Evolutionary conservation across 1,140 invertebrate species (phyloP).

Genomic region (Colletes latitarsis): DNA sequence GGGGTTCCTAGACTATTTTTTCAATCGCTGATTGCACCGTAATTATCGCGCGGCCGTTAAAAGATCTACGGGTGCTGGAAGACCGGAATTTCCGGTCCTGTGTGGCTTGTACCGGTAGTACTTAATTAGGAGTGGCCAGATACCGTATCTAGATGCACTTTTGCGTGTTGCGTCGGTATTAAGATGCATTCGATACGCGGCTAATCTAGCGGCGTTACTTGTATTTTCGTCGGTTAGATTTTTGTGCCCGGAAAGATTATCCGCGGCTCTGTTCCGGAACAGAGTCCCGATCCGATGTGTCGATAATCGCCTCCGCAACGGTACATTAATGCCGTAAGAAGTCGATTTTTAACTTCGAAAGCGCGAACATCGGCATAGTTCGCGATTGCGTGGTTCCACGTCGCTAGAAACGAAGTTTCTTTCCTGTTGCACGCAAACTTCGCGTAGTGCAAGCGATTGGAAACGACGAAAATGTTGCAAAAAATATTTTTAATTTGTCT

Average conservation of each 20-base stretch:
- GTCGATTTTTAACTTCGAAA: too few species aligned
- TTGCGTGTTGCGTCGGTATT: background rate
- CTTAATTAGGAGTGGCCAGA: conserved; percentile 16
- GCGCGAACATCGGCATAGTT: too few species aligned
- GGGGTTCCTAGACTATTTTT: background rate
- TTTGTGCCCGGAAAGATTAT: background rate
- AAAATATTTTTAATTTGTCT: too few species aligned
- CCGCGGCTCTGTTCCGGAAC: background rate
- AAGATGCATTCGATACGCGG: background rate
- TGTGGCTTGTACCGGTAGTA: background rate
- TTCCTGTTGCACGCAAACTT: too few species aligned
- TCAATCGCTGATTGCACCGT: conserved; percentile 2
- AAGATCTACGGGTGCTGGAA: background rate
- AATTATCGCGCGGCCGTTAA: conserved; percentile 26
- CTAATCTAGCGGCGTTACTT: background rate
- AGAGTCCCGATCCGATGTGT: background rate
- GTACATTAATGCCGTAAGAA: too few species aligned
- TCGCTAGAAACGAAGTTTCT: too few species aligned
- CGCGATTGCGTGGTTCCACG: too few species aligned
- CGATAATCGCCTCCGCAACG: too few species aligned
- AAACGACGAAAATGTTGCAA: too few species aligned
- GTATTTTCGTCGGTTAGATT: background rate
- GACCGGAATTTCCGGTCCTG: conserved; percentile 7
- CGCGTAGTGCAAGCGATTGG: too few species aligned
- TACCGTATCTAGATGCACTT: conserved; percentile 9